These are phyloP conservation scores for Nycticryphes semicollaris DNA, from an alignment of 2,113 vertebrate species.

Conservation along the genomic window DNA sequence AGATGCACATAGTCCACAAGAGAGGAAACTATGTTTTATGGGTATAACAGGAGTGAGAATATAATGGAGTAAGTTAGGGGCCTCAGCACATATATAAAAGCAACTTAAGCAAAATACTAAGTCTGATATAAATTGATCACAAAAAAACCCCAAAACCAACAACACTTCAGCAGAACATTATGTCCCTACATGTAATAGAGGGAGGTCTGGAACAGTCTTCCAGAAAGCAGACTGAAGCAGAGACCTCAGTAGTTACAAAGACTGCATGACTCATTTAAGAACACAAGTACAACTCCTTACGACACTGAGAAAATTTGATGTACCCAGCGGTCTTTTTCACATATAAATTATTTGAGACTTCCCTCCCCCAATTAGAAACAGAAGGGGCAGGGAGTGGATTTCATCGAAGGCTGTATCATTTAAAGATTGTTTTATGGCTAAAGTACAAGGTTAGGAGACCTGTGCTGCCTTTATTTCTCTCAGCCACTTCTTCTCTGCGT, in stretches of 20 bases:
- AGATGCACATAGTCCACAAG: not conserved
- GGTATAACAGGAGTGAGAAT: not conserved
- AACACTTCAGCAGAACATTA: not conserved
- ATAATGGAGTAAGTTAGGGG: not conserved
- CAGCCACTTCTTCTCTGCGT: not conserved
- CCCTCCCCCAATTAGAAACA: not conserved
- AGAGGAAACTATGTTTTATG: not conserved
- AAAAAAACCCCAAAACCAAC: not conserved
- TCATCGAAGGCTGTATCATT: not conserved
- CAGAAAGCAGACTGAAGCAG: not conserved
- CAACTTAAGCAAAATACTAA: not conserved
- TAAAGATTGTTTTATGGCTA: not conserved
- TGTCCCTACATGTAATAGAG: not conserved
- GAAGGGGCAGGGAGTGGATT: rapidly evolving
- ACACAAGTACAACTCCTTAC: not conserved
- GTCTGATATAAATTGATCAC: not conserved
- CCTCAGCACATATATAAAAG: not conserved
- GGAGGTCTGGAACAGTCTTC: not conserved
- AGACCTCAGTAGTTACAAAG: not conserved
- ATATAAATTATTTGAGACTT: not conserved
- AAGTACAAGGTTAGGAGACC: not conserved
- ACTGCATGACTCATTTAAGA: not conserved
- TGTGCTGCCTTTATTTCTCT: not conserved
- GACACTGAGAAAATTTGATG: not conserved
- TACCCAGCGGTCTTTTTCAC: not conserved